These are phyloP conservation scores for Caenorhabditis latens DNA, from an alignment of 1,140 invertebrate genomes.

Conservation along the genomic window DNA sequence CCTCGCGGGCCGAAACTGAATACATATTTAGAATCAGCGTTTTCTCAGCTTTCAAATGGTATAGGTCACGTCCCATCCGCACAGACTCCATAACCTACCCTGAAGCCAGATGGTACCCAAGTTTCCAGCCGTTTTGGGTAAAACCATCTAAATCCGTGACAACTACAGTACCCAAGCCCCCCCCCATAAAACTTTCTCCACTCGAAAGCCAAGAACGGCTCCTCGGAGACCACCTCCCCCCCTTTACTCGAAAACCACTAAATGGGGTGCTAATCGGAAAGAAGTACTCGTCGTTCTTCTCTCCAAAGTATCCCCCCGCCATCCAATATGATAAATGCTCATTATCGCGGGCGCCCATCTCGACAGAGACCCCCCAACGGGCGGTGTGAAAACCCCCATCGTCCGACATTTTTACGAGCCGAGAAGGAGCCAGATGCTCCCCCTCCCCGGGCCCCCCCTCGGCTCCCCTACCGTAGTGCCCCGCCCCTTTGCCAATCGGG, in stretches of 20 bases:
- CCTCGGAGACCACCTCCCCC: constrained; percentile 35
- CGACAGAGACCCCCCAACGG: not conserved
- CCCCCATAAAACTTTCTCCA: too few relatives aligned
- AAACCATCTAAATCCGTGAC: too few relatives aligned
- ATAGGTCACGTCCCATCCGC: too few relatives aligned
- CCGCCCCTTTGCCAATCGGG: constrained; percentile 35
- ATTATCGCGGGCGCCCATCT: constrained; percentile 37
- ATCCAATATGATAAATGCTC: constrained; percentile 53
- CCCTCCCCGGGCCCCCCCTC: not conserved
- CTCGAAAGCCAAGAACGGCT: not conserved
- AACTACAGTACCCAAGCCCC: too few relatives aligned
- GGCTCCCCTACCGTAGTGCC: constrained; percentile 30
- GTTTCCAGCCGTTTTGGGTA: too few relatives aligned
- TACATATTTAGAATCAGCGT: too few relatives aligned
- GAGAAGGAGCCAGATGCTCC: constrained; percentile 11
- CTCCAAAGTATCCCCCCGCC: not conserved
- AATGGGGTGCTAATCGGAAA: constrained; percentile 37
- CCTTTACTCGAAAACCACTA: too few relatives aligned
- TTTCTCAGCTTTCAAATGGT: too few relatives aligned
- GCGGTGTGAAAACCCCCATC: not conserved
- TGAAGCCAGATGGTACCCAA: too few relatives aligned
- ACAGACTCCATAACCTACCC: too few relatives aligned
- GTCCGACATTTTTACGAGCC: constrained; percentile 23
- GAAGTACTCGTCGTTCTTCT: not conserved
- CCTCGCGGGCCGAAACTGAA: too few relatives aligned